A percentile compares a stretch with the other conserved stretches of the same genome.
These are phyloP conservation scores for Sciurus niger DNA, from an alignment of 2,113 vertebrate genomes.

Conservation along the genomic window DNA sequence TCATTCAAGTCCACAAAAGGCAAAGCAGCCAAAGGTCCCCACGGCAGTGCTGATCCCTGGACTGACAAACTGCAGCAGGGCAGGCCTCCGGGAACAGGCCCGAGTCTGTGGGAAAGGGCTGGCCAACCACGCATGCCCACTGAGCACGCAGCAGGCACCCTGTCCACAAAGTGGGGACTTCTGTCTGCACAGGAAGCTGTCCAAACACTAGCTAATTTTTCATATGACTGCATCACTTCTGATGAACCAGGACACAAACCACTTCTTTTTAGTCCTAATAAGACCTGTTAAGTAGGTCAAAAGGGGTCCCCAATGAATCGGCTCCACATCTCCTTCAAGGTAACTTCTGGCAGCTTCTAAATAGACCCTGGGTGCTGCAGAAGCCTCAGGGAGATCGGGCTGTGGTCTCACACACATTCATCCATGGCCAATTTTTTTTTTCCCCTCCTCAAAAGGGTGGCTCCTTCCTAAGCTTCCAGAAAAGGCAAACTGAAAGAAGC, in stretches of 20 bases:
- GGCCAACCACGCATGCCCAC: neutral
- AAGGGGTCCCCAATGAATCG: neutral
- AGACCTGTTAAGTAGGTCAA: neutral
- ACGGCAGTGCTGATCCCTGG: neutral
- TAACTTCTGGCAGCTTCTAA: neutral
- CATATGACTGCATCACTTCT: neutral
- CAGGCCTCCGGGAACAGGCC: neutral
- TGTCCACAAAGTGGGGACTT: neutral
- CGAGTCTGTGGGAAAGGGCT: rapidly evolving
- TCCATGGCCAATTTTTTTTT: neutral
- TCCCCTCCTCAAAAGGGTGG: neutral
- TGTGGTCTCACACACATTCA: neutral
- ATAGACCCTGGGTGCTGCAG: neutral
- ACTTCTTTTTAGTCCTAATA: neutral
- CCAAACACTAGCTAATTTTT: neutral
- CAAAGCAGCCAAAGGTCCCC: neutral
- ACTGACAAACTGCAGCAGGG: neutral
- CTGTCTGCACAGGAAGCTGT: neutral
- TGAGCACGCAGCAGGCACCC: neutral
- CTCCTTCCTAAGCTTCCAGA: conserved; percentile 41
- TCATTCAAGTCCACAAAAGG: neutral
- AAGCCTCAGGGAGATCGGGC: neutral
- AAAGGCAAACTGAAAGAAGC: neutral
- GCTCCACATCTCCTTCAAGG: neutral
- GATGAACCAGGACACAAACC: conserved; percentile 7